phyloP scores from a whole-genome alignment of 2,113 vertebrate species.

The Ailuropoda melanoleuca region DNA sequence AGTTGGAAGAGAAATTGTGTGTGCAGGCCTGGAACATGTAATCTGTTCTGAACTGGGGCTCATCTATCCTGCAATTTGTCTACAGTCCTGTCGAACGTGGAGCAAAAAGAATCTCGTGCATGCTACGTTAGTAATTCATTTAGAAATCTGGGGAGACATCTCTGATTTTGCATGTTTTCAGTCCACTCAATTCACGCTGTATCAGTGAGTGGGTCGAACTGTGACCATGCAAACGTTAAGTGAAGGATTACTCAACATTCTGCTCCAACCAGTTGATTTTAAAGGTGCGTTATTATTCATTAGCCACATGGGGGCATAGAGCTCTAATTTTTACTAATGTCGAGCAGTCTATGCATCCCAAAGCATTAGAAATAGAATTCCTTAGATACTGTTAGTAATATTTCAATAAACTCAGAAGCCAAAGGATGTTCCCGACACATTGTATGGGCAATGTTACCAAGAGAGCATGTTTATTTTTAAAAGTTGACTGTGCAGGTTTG shows the following conservation, averaged over 20 bases:
- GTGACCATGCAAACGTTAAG: neutral
- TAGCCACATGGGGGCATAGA: slow-evolving; percentile 77
- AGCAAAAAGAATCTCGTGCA: neutral
- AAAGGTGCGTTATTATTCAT: neutral
- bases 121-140: neutral
- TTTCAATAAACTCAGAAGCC: neutral
- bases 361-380: neutral
- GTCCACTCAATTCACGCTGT: neutral
- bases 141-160: neutral
- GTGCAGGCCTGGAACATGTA: neutral
- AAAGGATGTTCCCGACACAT: neutral
- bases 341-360: rapidly evolving
- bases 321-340: slow-evolving; percentile 9
- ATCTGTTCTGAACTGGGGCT: neutral
- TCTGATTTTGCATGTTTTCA: neutral
- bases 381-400: neutral
- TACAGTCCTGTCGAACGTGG: neutral
- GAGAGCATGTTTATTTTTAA: neutral
- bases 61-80: too few species aligned
- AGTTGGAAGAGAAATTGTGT: neutral
- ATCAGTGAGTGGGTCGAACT: neutral
- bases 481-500: neutral
- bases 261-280: rapidly evolving
- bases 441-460: neutral
- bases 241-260: too few species aligned